Conservation (phyloP, 2,797 vertebrate species). For the Atherinosoma microstoma region DNA sequence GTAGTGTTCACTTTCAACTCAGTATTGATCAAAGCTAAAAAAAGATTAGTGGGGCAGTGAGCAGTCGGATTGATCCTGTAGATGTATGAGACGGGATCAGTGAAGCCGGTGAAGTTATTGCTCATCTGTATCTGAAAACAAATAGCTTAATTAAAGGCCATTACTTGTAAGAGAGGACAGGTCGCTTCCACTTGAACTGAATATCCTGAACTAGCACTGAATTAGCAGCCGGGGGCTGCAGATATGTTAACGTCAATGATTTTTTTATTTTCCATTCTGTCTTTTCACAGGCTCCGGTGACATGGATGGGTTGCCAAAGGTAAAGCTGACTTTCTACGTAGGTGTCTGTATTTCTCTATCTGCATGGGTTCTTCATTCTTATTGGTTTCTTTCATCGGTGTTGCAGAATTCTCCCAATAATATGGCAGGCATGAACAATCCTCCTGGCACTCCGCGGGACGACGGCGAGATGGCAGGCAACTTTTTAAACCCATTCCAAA, state of each 20-base stretch:
- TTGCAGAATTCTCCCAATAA: slow-evolving; percentile 91
- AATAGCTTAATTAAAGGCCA: slow-evolving; percentile 63
- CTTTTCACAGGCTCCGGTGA: slow-evolving; percentile 88
- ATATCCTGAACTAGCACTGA: slow-evolving; percentile 37
- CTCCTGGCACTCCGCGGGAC: slow-evolving; percentile 90
- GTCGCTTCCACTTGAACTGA: slow-evolving; percentile 10
- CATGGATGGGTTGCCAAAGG: slow-evolving; percentile 95
- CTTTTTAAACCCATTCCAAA: slow-evolving; percentile 95
- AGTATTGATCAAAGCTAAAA: slow-evolving; percentile 63
- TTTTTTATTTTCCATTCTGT: slow-evolving; percentile 29
- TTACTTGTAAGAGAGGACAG: slow-evolving; percentile 33
- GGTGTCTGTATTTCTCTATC: background rate
- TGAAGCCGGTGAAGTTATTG: slow-evolving; percentile 44
- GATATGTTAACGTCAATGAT: slow-evolving; percentile 5
- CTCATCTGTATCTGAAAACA: slow-evolving; percentile 68
- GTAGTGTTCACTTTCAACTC: slow-evolving; percentile 36
- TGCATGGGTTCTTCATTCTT: background rate
- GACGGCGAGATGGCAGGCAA: slow-evolving; percentile 92
- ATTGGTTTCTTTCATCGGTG: slow-evolving; percentile 3
- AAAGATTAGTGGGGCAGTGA: slow-evolving; percentile 63
- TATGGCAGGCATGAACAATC: slow-evolving; percentile 92
- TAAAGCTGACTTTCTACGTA: slow-evolving; percentile 54
- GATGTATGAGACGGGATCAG: slow-evolving; percentile 53
- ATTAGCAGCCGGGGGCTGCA: slow-evolving; percentile 6
- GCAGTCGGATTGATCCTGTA: slow-evolving; percentile 56